These are phyloP conservation scores for Archocentrus centrarchus DNA, from an alignment of 2,113 vertebrate genomes.

Conservation along the genomic window DNA sequence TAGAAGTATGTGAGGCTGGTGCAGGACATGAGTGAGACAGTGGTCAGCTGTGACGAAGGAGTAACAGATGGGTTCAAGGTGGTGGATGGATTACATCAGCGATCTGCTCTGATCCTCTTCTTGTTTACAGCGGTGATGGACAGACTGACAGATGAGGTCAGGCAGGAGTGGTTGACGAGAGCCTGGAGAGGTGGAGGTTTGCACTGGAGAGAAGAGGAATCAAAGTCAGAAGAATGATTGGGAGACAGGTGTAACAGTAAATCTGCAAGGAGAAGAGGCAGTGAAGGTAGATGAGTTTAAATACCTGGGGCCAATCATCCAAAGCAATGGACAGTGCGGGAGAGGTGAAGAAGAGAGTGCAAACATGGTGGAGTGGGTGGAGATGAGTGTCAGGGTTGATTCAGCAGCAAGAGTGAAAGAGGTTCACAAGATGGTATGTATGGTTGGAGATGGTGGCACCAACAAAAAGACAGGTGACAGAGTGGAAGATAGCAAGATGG, in stretches of 20 bases:
- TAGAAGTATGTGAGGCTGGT: background rate
- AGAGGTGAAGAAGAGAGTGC: background rate
- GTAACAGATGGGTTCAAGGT: background rate
- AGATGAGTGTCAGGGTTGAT: background rate
- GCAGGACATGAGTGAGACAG: background rate
- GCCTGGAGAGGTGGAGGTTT: background rate
- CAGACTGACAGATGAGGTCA: too few relatives aligned
- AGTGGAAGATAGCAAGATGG: background rate
- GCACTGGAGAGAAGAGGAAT: background rate
- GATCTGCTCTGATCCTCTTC: background rate
- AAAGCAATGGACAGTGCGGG: background rate
- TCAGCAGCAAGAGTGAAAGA: background rate
- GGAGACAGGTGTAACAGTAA: background rate
- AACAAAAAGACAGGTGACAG: background rate
- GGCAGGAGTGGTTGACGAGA: background rate
- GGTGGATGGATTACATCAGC: background rate
- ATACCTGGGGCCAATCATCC: too few relatives aligned
- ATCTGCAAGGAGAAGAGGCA: background rate
- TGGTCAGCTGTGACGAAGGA: background rate
- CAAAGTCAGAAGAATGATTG: background rate
- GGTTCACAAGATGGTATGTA: background rate
- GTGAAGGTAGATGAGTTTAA: background rate
- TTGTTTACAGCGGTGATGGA: too few relatives aligned
- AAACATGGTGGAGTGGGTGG: background rate
- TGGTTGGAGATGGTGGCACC: background rate